Base-by-base conservation (phyloP, 2,113 vertebrate genomes). In the Albula glossodonta region DNA sequence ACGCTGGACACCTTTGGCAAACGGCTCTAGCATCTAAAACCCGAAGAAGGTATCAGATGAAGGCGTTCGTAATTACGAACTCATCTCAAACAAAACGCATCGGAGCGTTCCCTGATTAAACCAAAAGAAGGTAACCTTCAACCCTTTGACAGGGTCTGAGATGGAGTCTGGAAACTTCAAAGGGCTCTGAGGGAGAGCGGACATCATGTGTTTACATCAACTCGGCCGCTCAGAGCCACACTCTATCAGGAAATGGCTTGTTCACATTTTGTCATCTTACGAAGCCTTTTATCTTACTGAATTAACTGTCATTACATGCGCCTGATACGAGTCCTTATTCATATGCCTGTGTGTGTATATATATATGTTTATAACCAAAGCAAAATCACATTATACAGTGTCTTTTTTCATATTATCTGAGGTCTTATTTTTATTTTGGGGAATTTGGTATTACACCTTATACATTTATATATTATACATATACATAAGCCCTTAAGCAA, bases 401-500 rank as follows among this genome's bases (percentile, higher is more conserved):
- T 41, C 0, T 41, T 41, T 41, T 41, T 41, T 41, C 31, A 41
- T 41, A 41, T 41, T 41, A 41, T 41, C 31, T 41, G 31, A 41
- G 31, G 31, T 41, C 31, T 41, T 41, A 41, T 41, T 41, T 41
- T 41, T 41, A 41, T 41, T 41, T 41, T 41, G 31, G 31, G 31
- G 31, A 41, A 41, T 41, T 41, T 41, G 31, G 31, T 41, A 1
- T 41, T 41, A 41, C 1, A 41, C 31, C 31, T 41, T 41, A 41
- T 41, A 41, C 31, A 41, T 41, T 41, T 41, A n/a, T n/a, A n/a
- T n/a, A n/a, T n/a, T 86, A 89, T 51, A 83, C 83, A 53, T 57
- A 66, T 84, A 22, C 80, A 86, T 89, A 66, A 82, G 88, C 88
- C 41, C 86, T 88, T 88, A 74, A 91, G 31, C 51, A 31, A 56